Conservation (phyloP, 2,797 vertebrate species). For the Aldrovandia affinis region DNA sequence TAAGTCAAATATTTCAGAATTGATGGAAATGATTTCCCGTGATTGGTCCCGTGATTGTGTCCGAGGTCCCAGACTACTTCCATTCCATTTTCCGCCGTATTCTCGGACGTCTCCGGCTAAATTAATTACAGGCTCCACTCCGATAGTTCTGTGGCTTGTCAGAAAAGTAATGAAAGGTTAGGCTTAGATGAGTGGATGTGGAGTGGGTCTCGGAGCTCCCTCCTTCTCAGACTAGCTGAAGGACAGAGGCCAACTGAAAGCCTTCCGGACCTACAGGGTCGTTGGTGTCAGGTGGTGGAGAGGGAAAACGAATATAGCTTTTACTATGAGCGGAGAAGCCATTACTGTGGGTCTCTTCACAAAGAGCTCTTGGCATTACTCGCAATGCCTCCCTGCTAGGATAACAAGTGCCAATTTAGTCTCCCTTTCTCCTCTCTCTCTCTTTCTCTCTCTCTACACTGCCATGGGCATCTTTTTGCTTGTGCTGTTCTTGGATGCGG, state of each 20-base stretch:
- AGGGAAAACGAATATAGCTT: background rate
- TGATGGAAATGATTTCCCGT: conserved; percentile 59
- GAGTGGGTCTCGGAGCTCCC: conserved; percentile 16
- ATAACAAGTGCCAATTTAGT: conserved; percentile 5
- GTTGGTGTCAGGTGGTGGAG: background rate
- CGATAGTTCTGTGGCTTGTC: conserved; percentile 53
- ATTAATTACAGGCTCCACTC: conserved; percentile 55
- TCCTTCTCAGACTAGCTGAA: background rate
- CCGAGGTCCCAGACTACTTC: conserved; percentile 48
- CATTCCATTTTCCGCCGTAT: conserved; percentile 45
- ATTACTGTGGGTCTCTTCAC: conserved; percentile 8
- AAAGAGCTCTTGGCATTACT: background rate
- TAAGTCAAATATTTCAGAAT: conserved; percentile 38
- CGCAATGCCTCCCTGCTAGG: background rate
- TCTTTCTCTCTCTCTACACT: background rate
- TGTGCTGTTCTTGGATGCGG: too few relatives aligned
- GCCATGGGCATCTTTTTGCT: too few relatives aligned
- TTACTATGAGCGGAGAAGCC: conserved; percentile 1
- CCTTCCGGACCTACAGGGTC: background rate
- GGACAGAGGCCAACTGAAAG: background rate
- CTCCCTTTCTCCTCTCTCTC: conserved; percentile 6
- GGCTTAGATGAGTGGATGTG: conserved; percentile 43
- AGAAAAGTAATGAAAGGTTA: conserved; percentile 52
- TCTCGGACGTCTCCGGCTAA: conserved; percentile 52
- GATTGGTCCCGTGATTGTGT: conserved; percentile 58